Percentiles rank a stretch among this genome's conserved stretches.
These are phyloP conservation scores for Cyphomyrus plagiostoma DNA, from an alignment of 2,113 vertebrate species.

Conservation along the genomic window DNA sequence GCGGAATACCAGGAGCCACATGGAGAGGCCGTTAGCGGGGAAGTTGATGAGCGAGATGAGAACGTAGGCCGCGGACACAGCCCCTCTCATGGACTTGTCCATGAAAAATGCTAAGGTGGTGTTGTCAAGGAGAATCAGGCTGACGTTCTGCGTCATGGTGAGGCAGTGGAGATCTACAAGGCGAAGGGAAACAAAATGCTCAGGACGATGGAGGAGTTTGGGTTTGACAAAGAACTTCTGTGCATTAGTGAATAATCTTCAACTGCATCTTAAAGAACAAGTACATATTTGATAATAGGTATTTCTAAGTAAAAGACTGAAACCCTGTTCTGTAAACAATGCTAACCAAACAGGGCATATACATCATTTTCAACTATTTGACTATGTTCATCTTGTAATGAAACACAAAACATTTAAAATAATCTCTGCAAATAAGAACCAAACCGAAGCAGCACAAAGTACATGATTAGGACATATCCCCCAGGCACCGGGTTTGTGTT, in stretches of 20 bases:
- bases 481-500: not conserved
- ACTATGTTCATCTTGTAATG: not conserved
- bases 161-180: not conserved
- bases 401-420: not conserved
- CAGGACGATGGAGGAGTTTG: not conserved
- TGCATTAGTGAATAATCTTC: not conserved
- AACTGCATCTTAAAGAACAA: not conserved
- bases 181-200: constrained; percentile 24
- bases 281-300: not conserved
- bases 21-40: constrained; percentile 71
- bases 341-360: not conserved
- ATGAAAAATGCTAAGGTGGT: constrained; percentile 69
- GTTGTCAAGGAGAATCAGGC: constrained; percentile 51
- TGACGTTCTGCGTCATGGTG: constrained; percentile 38
- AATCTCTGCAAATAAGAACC: not conserved
- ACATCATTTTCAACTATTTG: not conserved
- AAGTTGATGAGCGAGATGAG: constrained; percentile 69
- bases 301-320: not conserved
- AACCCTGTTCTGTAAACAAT: not conserved
- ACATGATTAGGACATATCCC: not conserved
- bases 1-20: constrained; percentile 74
- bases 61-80: constrained; percentile 67
- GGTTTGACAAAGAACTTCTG: not conserved
- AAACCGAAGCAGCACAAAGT: not conserved
- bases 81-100: constrained; percentile 41